These are phyloP conservation scores for Phasianus colchicus DNA, from an alignment of 2,113 vertebrate species.

Conservation along the genomic window DNA sequence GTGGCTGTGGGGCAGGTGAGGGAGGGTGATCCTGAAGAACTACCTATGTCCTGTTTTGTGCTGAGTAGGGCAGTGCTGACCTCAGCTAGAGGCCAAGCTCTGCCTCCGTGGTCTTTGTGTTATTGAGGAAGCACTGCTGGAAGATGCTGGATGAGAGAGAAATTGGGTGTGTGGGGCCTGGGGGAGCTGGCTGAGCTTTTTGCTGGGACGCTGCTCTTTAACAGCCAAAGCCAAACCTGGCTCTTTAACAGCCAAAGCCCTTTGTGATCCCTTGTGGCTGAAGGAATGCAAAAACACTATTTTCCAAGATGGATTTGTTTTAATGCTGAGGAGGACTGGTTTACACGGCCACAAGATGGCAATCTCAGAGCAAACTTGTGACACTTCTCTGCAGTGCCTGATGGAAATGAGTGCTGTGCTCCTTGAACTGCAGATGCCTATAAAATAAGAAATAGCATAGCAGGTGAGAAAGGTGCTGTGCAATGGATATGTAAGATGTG, in stretches of 20 bases:
- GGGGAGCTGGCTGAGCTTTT: not conserved
- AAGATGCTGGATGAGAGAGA: not conserved
- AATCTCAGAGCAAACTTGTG: slow-evolving; percentile 44
- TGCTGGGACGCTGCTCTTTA: not conserved
- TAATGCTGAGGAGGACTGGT: not conserved
- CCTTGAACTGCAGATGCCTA: not conserved
- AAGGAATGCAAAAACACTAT: not conserved
- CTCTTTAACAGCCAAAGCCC: not conserved
- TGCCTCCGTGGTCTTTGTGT: not conserved
- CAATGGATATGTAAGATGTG: not conserved
- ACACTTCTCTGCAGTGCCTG: not conserved
- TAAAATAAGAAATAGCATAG: not conserved
- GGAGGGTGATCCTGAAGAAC: not conserved
- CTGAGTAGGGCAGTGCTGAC: not conserved
- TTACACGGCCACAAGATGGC: slow-evolving; percentile 76
- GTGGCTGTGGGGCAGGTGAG: not conserved
- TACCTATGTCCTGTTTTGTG: not conserved
- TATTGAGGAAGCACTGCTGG: not conserved
- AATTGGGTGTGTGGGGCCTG: not conserved
- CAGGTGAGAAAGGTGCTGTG: not conserved
- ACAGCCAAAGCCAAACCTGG: not conserved
- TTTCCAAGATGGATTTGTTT: not conserved
- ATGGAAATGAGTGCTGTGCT: not conserved
- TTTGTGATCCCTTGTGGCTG: not conserved
- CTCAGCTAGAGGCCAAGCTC: not conserved